Conservation (phyloP, 1,140 invertebrate genomes). For the Drosophila serrata region DNA sequence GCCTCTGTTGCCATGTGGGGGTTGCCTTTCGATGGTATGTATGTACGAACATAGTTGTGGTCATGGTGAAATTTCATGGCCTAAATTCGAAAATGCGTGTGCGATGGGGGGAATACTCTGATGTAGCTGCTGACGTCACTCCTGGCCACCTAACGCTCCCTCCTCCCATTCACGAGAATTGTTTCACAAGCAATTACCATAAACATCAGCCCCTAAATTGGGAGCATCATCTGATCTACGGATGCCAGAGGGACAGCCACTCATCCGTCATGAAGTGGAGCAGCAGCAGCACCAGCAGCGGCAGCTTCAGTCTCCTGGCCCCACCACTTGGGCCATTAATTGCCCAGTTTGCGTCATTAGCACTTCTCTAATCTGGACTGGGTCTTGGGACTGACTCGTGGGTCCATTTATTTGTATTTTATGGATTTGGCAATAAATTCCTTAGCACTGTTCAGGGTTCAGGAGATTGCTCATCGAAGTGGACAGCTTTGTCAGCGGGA, state of each 20-base stretch:
- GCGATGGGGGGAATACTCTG: slow-evolving; percentile 8
- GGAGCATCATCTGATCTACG: slow-evolving; percentile 60
- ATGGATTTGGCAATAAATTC: slow-evolving; percentile 69
- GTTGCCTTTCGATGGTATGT: background rate
- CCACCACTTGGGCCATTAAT: slow-evolving; percentile 40
- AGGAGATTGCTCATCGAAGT: slow-evolving; percentile 17
- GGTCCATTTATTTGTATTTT: slow-evolving; percentile 49
- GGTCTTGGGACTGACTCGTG: slow-evolving; percentile 31
- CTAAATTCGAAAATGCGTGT: slow-evolving; percentile 35
- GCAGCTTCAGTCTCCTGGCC: slow-evolving; percentile 5
- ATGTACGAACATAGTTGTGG: background rate
- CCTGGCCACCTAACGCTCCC: slow-evolving; percentile 13
- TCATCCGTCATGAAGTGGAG: slow-evolving; percentile 48
- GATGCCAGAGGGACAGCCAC: slow-evolving; percentile 42
- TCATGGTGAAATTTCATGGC: slow-evolving; percentile 47
- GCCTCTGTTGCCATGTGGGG: slow-evolving; percentile 65
- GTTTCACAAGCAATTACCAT: slow-evolving; percentile 77
- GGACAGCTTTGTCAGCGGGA: background rate
- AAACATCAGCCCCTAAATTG: slow-evolving; percentile 76
- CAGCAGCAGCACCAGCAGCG: slow-evolving; percentile 8
- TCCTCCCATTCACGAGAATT: slow-evolving; percentile 34
- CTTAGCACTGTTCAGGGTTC: slow-evolving; percentile 29
- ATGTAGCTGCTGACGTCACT: slow-evolving; percentile 42
- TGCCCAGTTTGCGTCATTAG: slow-evolving; percentile 66
- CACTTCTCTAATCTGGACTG: slow-evolving; percentile 46